A percentile compares a stretch with the other conserved stretches of the same genome.
These are phyloP conservation scores for Tetragonisca angustula DNA, from an alignment of 2,888 invertebrate species.

Conservation along the genomic window DNA sequence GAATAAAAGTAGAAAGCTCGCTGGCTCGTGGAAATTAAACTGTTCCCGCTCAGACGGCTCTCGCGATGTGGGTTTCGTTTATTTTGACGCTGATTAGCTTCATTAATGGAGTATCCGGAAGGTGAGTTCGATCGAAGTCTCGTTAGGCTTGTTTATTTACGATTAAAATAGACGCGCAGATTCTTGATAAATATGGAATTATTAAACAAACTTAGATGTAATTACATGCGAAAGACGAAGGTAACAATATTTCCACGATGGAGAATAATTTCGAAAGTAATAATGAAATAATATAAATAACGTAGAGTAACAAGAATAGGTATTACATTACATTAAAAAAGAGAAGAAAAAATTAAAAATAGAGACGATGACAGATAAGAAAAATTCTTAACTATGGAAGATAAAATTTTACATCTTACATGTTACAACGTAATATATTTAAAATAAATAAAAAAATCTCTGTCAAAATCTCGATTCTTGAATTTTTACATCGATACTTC, in stretches of 20 bases:
- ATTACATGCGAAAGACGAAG: too few species aligned
- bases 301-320: background rate
- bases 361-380: background rate
- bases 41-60: background rate
- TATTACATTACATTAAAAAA: background rate
- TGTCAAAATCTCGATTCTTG: background rate
- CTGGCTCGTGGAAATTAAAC: background rate
- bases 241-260: too few species aligned
- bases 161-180: too few species aligned
- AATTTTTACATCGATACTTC: background rate
- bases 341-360: background rate
- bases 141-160: background rate
- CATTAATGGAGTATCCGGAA: background rate
- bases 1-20: background rate
- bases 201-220: too few species aligned
- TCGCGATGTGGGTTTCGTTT: background rate
- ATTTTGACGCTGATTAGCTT: background rate
- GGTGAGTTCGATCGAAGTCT: background rate
- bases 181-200: too few species aligned
- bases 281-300: too few species aligned
- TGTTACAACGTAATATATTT: background rate
- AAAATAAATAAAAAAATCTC: background rate
- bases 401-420: background rate
- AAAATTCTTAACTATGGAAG: background rate
- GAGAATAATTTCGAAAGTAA: too few species aligned